These are phyloP conservation scores for Sinocyclocheilus grahami DNA, from an alignment of 2,113 vertebrate species.

Conservation along the genomic window DNA sequence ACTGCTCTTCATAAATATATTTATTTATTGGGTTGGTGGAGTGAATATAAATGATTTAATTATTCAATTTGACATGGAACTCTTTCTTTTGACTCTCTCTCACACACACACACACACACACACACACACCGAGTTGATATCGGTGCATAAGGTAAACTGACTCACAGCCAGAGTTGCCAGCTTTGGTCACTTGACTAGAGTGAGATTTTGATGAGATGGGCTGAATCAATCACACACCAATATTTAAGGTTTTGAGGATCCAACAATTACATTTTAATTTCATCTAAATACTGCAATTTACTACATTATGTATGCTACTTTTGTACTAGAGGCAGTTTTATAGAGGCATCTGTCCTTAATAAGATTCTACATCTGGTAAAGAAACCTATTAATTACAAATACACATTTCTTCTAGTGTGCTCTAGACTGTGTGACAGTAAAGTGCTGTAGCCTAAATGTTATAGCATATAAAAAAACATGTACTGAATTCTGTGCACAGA, in stretches of 20 bases:
- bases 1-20: not conserved
- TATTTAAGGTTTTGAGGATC: not conserved
- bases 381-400: not conserved
- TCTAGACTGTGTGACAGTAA: not conserved
- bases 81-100: too few species aligned
- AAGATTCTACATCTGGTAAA: not conserved
- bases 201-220: not conserved
- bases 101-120: too few species aligned
- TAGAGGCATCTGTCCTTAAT: not conserved
- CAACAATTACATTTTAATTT: not conserved
- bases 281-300: not conserved
- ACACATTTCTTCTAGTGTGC: not conserved
- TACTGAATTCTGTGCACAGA: not conserved
- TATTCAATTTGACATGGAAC: too few species aligned
- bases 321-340: not conserved
- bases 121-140: too few species aligned
- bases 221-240: not conserved
- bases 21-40: not conserved
- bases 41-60: not conserved
- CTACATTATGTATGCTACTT: too few species aligned
- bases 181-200: not conserved
- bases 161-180: not conserved
- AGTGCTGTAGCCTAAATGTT: not conserved
- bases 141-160: too few species aligned
- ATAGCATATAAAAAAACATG: not conserved